Evolutionary conservation across 2,113 vertebrate genomes (phyloP).

Genomic region (Myrmecobius fasciatus): DNA sequence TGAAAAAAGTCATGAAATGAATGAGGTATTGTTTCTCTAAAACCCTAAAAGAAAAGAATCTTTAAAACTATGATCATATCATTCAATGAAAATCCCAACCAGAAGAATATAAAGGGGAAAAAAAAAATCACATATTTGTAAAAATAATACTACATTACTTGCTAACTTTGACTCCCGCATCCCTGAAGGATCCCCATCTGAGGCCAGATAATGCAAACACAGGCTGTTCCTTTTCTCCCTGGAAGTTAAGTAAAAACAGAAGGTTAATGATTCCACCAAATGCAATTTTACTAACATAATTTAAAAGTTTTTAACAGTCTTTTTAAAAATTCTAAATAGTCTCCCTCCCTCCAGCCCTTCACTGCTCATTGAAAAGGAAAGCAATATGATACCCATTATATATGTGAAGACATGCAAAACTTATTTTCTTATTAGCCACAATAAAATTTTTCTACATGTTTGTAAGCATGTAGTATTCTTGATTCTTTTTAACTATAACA

Average conservation of each 20-base stretch:
- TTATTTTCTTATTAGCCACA: neutral
- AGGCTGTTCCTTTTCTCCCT: conserved; percentile 95
- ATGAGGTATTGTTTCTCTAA: neutral
- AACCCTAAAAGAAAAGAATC: conserved; percentile 3
- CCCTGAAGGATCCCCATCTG: conserved; percentile 96
- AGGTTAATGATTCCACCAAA: neutral
- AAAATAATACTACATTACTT: conserved; percentile 87
- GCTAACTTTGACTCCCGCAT: conserved; percentile 90
- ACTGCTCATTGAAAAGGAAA: neutral
- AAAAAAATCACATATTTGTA: neutral
- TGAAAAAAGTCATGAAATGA: neutral
- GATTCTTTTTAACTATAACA: conserved; percentile 1
- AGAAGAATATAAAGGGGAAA: neutral
- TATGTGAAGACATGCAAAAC: neutral
- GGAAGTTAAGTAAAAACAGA: conserved; percentile 67
- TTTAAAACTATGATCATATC: neutral
- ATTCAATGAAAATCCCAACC: neutral
- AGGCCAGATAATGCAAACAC: conserved; percentile 95
- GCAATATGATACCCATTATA: neutral
- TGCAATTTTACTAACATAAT: conserved; percentile 8
- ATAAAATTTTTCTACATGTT: neutral
- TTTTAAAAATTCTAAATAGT: neutral
- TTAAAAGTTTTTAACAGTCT: conserved; percentile 2
- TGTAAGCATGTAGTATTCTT: neutral
- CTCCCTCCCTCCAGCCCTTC: neutral